These are phyloP conservation scores for Sciurus carolinensis DNA, from an alignment of 2,797 vertebrate species.

Conservation along the genomic window DNA sequence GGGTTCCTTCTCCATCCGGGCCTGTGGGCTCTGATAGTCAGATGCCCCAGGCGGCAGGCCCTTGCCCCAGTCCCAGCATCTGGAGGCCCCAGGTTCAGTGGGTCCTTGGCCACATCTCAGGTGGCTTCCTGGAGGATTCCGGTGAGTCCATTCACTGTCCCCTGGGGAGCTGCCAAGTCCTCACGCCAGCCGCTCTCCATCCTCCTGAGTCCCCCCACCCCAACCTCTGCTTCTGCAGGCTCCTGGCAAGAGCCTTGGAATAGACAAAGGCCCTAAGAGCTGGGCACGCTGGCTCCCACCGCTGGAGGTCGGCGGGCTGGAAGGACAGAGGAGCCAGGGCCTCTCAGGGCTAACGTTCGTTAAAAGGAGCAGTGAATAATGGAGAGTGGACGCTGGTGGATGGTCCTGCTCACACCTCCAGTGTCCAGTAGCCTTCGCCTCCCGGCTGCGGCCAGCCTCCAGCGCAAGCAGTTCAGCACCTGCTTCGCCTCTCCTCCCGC, in stretches of 20 bases:
- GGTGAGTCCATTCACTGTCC: neutral
- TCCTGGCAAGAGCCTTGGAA: slow-evolving; percentile 47
- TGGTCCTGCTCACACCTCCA: neutral
- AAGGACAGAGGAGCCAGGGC: neutral
- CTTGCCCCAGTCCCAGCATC: neutral
- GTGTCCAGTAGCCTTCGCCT: neutral
- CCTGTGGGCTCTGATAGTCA: neutral
- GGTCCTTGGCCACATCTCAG: fast-evolving
- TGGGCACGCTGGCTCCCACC: neutral
- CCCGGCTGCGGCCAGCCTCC: neutral
- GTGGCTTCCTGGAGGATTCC: neutral
- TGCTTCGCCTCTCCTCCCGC: neutral
- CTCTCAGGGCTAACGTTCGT: neutral
- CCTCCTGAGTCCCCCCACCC: neutral
- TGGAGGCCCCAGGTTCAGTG: neutral
- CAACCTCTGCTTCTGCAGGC: neutral
- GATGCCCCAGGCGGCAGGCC: neutral
- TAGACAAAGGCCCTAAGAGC: slow-evolving; percentile 24
- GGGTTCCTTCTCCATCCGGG: neutral
- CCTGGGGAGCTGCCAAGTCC: neutral
- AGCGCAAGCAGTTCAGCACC: neutral
- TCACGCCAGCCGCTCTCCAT: neutral
- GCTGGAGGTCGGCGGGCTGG: neutral
- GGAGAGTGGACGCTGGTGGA: fast-evolving
- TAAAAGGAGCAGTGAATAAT: neutral